Percentiles rank a stretch among this genome's conserved stretches.
Conservation (phyloP, 2,888 invertebrate genomes). For the Villa cingulata region DNA sequence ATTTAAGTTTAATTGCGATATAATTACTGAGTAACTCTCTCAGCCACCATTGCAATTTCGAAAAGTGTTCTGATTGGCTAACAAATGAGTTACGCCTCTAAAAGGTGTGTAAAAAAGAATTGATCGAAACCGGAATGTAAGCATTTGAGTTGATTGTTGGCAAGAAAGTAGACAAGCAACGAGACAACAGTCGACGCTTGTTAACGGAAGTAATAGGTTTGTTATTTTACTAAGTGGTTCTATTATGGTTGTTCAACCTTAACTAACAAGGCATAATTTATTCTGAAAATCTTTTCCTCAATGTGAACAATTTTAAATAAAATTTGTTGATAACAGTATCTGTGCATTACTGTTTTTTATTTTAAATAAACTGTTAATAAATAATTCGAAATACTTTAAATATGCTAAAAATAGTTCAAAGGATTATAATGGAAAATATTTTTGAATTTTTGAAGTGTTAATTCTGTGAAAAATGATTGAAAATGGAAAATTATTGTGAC, state of each 20-base stretch:
- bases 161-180: slow-evolving; percentile 10
- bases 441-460: too few relatives aligned
- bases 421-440: too few relatives aligned
- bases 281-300: too few relatives aligned
- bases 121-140: slow-evolving; percentile 9
- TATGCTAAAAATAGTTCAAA: too few relatives aligned
- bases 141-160: slow-evolving; percentile 7
- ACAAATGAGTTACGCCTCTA: background rate
- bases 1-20: too few relatives aligned
- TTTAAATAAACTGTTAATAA: too few relatives aligned
- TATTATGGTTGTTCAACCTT: background rate
- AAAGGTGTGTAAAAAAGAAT: background rate
- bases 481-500: too few relatives aligned
- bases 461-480: too few relatives aligned
- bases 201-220: slow-evolving; percentile 15
- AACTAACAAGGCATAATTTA: background rate
- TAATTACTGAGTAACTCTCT: background rate
- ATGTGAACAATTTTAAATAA: too few relatives aligned
- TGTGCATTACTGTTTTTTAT: too few relatives aligned
- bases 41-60: slow-evolving; percentile 5
- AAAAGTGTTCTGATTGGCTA: slow-evolving; percentile 3
- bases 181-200: slow-evolving; percentile 15
- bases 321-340: too few relatives aligned
- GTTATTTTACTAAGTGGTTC: slow-evolving; percentile 4
- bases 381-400: too few relatives aligned